Evolutionary conservation across 2,888 invertebrate species (phyloP), one percentile per base, ranked within the genome.

Genomic region (Sycophila texana): DNA sequence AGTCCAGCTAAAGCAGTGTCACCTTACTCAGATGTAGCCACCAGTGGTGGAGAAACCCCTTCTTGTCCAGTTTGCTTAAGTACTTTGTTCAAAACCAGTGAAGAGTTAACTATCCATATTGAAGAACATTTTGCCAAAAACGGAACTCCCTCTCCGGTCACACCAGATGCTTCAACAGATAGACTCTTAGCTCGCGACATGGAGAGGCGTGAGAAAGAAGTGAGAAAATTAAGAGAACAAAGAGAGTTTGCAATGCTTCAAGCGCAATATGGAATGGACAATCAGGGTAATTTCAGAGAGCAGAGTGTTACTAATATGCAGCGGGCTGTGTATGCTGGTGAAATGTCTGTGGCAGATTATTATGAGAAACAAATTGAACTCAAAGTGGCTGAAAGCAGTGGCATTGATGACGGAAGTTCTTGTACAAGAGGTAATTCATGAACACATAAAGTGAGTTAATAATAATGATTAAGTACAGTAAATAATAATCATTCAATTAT

Each of bases 201-300:
- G 84, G 92, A 93, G 82, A 91, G 91, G 83, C 89, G 91, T 63
- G 90, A 94, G 82, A 92, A 93, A 81, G 95, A 95, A 87, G 95
- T 95, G 0, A 93, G 95, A 84, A 93, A 93, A 83, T 92, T 94
- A 82, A 92, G 95, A 30, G 96, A 96, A 86, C 95, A 96, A 86
- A 93, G 94, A 65, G 96, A 96, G 88, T 96, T 96, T 88, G 95
- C 96, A 86, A 91, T 96, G 90, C 89, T 96, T 55, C 91, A 95
- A 87, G 96, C 96, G 1, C 96, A 96, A 88, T 97, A 96, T 86
- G 97, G 97, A 1, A 97, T 97, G 97, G 96, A 96, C 87, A 95
- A 96, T 88, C 95, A 96, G 86, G 96, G 95, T 7, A 96, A 95
- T 86, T 96, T 94, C 90, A 91, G 94, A 66, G 94, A 95, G 85